Evolutionary conservation across 2,888 invertebrate species (phyloP).

Genomic region (Dimorphilus gyrociliatus): DNA sequence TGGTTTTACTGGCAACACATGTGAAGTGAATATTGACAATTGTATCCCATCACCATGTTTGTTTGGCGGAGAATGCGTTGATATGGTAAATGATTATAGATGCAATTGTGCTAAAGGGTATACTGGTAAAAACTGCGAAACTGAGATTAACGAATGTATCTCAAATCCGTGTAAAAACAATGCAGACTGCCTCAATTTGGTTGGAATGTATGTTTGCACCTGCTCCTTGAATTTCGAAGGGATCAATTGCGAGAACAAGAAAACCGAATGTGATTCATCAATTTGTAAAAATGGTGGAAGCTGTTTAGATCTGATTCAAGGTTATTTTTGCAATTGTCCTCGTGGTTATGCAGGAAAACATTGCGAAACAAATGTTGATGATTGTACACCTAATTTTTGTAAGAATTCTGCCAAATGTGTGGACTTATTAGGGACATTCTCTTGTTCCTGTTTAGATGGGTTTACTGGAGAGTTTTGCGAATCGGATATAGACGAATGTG

Average conservation of each 20-base stretch:
- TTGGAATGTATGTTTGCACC: constrained; percentile 14
- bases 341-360: too few relatives aligned
- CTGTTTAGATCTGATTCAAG: too few relatives aligned
- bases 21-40: constrained; percentile 15
- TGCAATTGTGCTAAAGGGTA: constrained; percentile 23
- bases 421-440: too few relatives aligned
- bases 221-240: constrained; percentile 15
- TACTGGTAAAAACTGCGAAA: constrained; percentile 18
- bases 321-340: too few relatives aligned
- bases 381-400: too few relatives aligned
- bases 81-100: constrained; percentile 9
- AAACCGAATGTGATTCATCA: constrained; percentile 10
- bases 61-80: constrained; percentile 15
- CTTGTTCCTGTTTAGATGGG: too few relatives aligned
- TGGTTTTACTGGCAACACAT: constrained; percentile 8
- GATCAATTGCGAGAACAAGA: constrained; percentile 12
- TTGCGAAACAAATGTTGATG: too few relatives aligned
- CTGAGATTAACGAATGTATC: constrained; percentile 16
- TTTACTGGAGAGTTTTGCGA: too few relatives aligned
- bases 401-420: too few relatives aligned
- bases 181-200: constrained; percentile 13
- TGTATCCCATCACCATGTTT: constrained; percentile 16
- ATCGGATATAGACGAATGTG: too few relatives aligned
- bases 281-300: too few relatives aligned
- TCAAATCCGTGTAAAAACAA: constrained; percentile 14